Conservation (phyloP, 1,140 invertebrate species). For the Eulimnadia texana region DNA sequence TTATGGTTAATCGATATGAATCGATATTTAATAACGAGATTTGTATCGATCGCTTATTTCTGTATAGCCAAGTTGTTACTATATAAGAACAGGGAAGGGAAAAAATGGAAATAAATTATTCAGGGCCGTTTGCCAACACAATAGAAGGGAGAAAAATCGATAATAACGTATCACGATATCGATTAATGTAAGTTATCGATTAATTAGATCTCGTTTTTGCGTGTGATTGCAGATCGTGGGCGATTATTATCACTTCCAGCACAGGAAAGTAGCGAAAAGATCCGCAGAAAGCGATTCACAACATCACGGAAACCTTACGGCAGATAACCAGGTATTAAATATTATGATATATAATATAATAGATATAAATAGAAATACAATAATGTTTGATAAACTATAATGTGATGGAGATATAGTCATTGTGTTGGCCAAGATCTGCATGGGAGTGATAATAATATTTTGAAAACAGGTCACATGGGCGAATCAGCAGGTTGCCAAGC, state of each 20-base stretch:
- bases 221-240: conserved; percentile 25
- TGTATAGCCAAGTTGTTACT: no score
- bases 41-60: no score
- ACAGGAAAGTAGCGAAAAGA: conserved; percentile 52
- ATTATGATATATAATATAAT: not conserved
- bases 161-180: no score
- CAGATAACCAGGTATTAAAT: conserved; percentile 45
- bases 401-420: no score
- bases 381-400: no score
- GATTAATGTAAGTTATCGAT: no score
- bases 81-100: no score
- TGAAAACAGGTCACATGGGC: conserved; percentile 30
- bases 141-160: no score
- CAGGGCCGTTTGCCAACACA: no score
- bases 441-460: not conserved
- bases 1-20: no score
- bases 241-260: conserved; percentile 60
- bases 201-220: not conserved
- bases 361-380: not conserved
- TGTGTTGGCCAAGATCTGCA: not conserved
- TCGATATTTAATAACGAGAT: no score
- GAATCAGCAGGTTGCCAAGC: conserved; percentile 31
- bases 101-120: no score
- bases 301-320: conserved; percentile 46
- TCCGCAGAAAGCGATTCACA: conserved; percentile 47